These are phyloP conservation scores for Eurytoma adleriae DNA, from an alignment of 2,888 invertebrate genomes.

Conservation along the genomic window DNA sequence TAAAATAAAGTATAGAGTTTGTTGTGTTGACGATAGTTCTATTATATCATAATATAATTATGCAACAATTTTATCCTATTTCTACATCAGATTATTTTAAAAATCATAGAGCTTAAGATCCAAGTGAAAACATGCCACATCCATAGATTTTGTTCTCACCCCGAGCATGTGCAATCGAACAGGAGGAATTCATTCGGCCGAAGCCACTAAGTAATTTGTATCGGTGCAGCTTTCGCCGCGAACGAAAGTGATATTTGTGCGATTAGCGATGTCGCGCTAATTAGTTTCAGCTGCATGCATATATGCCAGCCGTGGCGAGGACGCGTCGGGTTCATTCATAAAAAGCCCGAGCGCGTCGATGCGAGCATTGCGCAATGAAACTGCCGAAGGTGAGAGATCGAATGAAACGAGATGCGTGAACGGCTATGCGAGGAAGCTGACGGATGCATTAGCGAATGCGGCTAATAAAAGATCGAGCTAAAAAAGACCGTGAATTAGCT, in stretches of 20 bases:
- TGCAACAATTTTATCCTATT: too few species aligned
- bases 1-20: too few species aligned
- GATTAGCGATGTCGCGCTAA: conserved; percentile 47
- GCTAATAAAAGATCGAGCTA: not conserved
- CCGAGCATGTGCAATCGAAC: not conserved
- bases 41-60: too few species aligned
- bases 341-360: not conserved
- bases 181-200: conserved; percentile 29
- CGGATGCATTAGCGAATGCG: not conserved
- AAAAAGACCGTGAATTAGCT: conserved; percentile 8
- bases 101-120: too few species aligned
- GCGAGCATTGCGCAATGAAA: conserved; percentile 30
- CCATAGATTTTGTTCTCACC: not conserved
- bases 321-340: conserved; percentile 40
- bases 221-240: conserved; percentile 45
- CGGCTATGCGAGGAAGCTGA: not conserved
- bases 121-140: too few species aligned
- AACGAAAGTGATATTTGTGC: conserved; percentile 52
- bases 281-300: not conserved
- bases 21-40: too few species aligned
- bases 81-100: too few species aligned
- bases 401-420: conserved; percentile 4
- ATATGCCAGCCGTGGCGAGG: not conserved
- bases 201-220: conserved; percentile 48
- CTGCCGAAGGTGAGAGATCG: conserved; percentile 6